Percentiles rank a stretch among this genome's conserved stretches.
These are phyloP conservation scores for Zonitis immaculata DNA, from an alignment of 2,888 invertebrate genomes.

Conservation along the genomic window DNA sequence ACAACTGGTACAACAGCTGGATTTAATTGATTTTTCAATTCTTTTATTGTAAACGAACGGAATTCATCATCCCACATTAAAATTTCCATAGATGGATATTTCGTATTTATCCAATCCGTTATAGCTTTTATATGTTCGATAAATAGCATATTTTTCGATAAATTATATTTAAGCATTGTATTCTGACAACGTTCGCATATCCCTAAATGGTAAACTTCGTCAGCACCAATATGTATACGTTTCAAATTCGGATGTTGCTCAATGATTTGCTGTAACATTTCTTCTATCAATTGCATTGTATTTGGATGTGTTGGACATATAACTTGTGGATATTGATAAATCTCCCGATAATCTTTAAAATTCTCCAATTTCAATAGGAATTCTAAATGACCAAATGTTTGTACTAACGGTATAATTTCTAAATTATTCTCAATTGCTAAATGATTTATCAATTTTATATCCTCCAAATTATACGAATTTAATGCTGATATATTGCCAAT, in stretches of 20 bases:
- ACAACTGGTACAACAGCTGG: slow-evolving; percentile 61
- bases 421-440: slow-evolving; percentile 57
- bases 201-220: slow-evolving; percentile 75
- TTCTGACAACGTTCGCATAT: slow-evolving; percentile 56
- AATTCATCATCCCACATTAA: slow-evolving; percentile 85
- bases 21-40: slow-evolving; percentile 45
- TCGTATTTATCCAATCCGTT: slow-evolving; percentile 49
- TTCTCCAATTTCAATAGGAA: slow-evolving; percentile 68
- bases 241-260: slow-evolving; percentile 51
- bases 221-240: slow-evolving; percentile 71
- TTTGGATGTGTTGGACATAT: slow-evolving; percentile 65
- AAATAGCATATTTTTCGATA: slow-evolving; percentile 57
- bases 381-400: slow-evolving; percentile 83
- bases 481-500: slow-evolving; percentile 57
- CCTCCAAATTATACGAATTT: slow-evolving; percentile 60
- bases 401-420: slow-evolving; percentile 73
- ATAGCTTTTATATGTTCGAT: slow-evolving; percentile 58
- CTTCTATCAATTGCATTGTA: slow-evolving; percentile 55
- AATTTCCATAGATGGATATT: slow-evolving; percentile 53
- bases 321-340: slow-evolving; percentile 55
- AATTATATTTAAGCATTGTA: slow-evolving; percentile 37
- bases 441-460: slow-evolving; percentile 50
- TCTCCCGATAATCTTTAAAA: slow-evolving; percentile 64
- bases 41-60: slow-evolving; percentile 52
- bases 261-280: slow-evolving; percentile 70